Percentiles rank a stretch among this genome's conserved stretches.
phyloP scores from a whole-genome alignment of 2,888 invertebrate genomes.

The Holacanthella duospinosa region DNA sequence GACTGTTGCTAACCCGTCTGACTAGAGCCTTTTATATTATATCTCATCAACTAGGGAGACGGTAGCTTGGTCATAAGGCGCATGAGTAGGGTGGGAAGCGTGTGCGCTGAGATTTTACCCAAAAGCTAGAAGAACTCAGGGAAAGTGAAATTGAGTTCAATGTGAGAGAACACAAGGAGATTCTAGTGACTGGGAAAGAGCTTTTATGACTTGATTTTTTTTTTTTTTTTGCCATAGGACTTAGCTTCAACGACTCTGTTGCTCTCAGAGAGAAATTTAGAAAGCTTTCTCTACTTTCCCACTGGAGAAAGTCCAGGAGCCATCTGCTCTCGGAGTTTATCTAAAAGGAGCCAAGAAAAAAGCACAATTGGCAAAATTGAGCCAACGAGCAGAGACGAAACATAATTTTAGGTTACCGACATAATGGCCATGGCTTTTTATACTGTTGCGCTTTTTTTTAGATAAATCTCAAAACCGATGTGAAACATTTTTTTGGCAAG shows the following conservation, averaged over 20 bases:
- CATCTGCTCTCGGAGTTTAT: too few species aligned
- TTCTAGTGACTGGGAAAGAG: not conserved
- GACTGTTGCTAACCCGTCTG: slow-evolving; percentile 14
- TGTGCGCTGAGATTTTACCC: slow-evolving; percentile 7
- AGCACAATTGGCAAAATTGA: too few species aligned
- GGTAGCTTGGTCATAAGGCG: not conserved
- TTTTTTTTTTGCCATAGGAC: not conserved
- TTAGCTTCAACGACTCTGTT: too few species aligned
- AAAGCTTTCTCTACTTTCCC: not conserved
- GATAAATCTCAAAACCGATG: too few species aligned
- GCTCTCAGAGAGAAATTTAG: not conserved
- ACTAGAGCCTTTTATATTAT: slow-evolving; percentile 6
- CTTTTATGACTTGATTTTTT: not conserved
- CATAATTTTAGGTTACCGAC: too few species aligned
- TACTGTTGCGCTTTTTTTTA: too few species aligned
- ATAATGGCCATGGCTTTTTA: too few species aligned
- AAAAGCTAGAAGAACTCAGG: not conserved
- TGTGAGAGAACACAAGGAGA: too few species aligned
- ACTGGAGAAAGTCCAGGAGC: not conserved
- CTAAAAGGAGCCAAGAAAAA: too few species aligned
- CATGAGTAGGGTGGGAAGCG: slow-evolving; percentile 7
- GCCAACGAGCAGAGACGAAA: not conserved
- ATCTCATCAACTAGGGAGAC: too few species aligned
- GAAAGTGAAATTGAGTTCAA: too few species aligned
- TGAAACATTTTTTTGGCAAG: too few species aligned